Evolutionary conservation across 2,797 vertebrate species (phyloP), one percentile per base, ranked within the genome.

Genomic region (Phoxinus dragarum): DNA sequence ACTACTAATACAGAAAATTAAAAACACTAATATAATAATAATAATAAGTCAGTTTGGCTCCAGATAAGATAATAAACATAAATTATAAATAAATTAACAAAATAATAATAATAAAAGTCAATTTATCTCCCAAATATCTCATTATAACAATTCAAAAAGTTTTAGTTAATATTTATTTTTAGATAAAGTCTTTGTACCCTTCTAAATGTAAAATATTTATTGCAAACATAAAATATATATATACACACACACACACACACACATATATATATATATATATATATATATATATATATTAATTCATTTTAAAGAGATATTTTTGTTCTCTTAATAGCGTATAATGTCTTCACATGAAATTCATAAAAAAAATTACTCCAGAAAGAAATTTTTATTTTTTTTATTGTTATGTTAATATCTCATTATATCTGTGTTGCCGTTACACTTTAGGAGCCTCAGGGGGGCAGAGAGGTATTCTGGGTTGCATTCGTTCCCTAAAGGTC

Each of bases 381-480:
- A 52, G 5, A 52, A 52, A 16, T 56, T n/a, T 59, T 4, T 59
- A 10, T 17, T 21, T 54, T 54, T 54, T 54, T 54, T 1, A 23
- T 59, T 59, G 2, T 27, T n/a, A 61, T 61, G 56, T 4, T 61
- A 27, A 61, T 34, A 59, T 42, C n/a, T 78, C 2, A 3, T 42
- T 44, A 66, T 42, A 10, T 80, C 19, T 49, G 10, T 67, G 31
- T 68, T 71, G 80, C 19, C 54, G 1, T 9, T 12, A 54, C 23
- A 1, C 36, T n/a, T 34, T 81, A 99, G 98, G 98, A 82, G 97
- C 98, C 0, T 97, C 97, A 0, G 96, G 97, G 8, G 98, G 97
- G 68, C 98, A 99, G 91, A 95, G 95, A 66, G 97, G 97, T 14
- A 98, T 99, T 91, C 95, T 99, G 10, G 98, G 98, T 59, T 99